Evolutionary conservation across 2,113 vertebrate species (phyloP).

Genomic region (Pterocles burchelli): DNA sequence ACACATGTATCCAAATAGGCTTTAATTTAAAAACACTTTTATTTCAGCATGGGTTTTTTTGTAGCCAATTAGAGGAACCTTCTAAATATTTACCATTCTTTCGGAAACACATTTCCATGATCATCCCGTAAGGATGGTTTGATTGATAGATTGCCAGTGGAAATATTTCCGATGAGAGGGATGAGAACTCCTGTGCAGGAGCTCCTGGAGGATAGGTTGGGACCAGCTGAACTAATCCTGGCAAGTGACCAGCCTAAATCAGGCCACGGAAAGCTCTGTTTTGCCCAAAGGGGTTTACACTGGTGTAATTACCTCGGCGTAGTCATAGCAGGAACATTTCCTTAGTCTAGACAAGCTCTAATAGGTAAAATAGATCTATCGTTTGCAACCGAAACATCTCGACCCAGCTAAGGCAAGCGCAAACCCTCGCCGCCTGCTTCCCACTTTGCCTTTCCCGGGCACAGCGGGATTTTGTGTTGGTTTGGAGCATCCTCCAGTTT

Average conservation of each 20-base stretch:
- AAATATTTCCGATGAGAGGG: background rate
- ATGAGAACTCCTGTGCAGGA: background rate
- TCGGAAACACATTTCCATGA: background rate
- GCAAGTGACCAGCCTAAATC: constrained; percentile 63
- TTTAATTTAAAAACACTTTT: background rate
- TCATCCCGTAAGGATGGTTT: background rate
- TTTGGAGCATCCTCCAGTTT: background rate
- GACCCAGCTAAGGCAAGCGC: background rate
- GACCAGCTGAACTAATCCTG: constrained; percentile 64
- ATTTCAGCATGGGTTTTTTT: background rate
- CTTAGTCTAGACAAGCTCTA: constrained; percentile 68
- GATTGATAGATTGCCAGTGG: background rate
- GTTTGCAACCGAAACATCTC: constrained; percentile 19
- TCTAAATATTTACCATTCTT: background rate
- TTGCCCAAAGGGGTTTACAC: constrained; percentile 60
- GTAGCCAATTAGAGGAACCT: background rate
- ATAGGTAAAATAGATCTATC: constrained; percentile 55
- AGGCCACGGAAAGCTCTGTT: constrained; percentile 64
- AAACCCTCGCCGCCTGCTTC: background rate
- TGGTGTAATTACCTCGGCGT: constrained; percentile 45
- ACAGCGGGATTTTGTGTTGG: background rate
- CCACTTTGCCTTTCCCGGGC: background rate
- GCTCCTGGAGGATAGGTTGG: constrained; percentile 30
- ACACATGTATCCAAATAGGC: background rate
- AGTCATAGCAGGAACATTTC: constrained; percentile 61